Evolutionary conservation across 1,140 invertebrate genomes (phyloP).

Genomic region (Drosophila prosaltans): DNA sequence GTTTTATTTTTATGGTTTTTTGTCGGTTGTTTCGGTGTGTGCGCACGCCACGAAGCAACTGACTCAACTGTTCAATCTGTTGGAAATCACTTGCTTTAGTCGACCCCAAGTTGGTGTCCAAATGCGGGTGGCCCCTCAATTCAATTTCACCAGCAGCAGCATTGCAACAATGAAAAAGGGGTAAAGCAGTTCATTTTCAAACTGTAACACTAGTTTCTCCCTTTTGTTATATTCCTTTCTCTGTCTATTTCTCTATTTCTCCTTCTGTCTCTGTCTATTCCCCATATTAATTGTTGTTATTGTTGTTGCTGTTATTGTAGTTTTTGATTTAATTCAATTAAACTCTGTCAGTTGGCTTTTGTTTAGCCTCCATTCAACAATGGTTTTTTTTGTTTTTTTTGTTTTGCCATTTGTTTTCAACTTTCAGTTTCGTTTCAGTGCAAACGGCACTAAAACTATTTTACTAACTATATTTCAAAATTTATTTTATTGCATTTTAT

Average conservation of each 20-base stretch:
- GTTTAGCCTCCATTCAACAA: constrained; percentile 26
- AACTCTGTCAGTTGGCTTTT: constrained; percentile 32
- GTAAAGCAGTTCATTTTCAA: neutral
- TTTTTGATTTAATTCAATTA: constrained; percentile 80
- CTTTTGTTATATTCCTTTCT: neutral
- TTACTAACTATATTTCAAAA: constrained; percentile 29
- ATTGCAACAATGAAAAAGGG: neutral
- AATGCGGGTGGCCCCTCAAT: constrained; percentile 13
- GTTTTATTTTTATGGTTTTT: constrained; percentile 34
- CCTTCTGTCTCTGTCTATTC: neutral
- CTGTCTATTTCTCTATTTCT: neutral
- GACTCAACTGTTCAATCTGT: constrained; percentile 60
- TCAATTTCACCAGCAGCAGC: constrained; percentile 24
- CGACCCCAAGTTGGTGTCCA: constrained; percentile 22
- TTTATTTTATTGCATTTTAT: constrained; percentile 49
- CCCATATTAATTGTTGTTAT: constrained; percentile 14
- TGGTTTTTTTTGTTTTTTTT: constrained; percentile 15
- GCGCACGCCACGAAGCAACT: constrained; percentile 71
- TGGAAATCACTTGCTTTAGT: constrained; percentile 24
- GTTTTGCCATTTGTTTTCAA: constrained; percentile 40
- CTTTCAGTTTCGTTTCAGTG: constrained; percentile 72
- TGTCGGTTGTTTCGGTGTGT: constrained; percentile 55
- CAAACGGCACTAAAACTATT: constrained; percentile 44
- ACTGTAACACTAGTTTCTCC: neutral
- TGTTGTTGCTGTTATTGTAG: constrained; percentile 28